Evolutionary conservation across 2,888 invertebrate species (phyloP).

Genomic region (Ischnus inquisitorius): DNA sequence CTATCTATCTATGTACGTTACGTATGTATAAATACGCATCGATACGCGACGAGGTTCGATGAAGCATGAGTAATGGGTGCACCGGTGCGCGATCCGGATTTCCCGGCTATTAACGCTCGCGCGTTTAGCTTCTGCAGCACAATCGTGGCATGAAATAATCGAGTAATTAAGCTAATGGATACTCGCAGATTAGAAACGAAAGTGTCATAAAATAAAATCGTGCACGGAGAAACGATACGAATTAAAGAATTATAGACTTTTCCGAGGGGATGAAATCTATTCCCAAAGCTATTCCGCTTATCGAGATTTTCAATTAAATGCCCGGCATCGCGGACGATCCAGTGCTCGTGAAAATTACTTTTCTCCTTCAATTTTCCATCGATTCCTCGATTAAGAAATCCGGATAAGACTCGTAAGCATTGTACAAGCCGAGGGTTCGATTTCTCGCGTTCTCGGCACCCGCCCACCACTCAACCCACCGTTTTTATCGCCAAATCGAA

Average conservation of each 20-base stretch:
- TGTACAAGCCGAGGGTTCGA: background rate
- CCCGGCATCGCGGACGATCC: background rate
- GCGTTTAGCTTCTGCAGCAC: background rate
- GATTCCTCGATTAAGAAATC: conserved; percentile 7
- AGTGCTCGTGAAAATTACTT: conserved; percentile 2
- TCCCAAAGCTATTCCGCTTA: conserved; percentile 3
- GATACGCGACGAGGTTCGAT: conserved; percentile 39
- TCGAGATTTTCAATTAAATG: conserved; percentile 15
- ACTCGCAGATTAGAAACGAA: background rate
- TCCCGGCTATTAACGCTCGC: conserved; percentile 38
- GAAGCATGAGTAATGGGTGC: conserved; percentile 54
- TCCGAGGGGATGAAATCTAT: conserved; percentile 12
- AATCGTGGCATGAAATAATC: conserved; percentile 20
- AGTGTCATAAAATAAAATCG: background rate
- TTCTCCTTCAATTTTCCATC: background rate
- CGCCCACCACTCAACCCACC: conserved; percentile 1
- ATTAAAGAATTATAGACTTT: background rate
- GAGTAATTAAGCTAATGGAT: conserved; percentile 64
- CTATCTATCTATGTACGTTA: background rate
- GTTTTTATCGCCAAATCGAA: conserved; percentile 47
- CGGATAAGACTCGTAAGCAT: background rate
- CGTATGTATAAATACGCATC: conserved; percentile 7
- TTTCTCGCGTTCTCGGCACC: background rate
- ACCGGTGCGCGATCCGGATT: conserved; percentile 22
- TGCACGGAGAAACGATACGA: background rate